Conservation (phyloP, 37 sponge, comb jelly and placozoan species). For the Spongilla lacustris region DNA sequence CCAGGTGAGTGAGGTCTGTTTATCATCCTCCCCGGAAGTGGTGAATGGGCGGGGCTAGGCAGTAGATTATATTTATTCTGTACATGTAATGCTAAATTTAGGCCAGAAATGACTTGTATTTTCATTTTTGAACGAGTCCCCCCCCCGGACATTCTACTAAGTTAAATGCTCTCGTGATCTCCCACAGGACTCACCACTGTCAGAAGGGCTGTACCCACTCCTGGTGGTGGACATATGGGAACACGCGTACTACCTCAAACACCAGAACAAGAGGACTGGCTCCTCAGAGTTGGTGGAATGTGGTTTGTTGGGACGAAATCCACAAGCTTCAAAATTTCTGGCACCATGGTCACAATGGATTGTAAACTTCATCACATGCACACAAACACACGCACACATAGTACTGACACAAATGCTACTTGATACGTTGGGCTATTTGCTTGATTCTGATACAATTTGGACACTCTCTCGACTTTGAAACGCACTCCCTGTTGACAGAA, state of each 20-base stretch:
- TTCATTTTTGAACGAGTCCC: no score
- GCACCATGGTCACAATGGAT: background rate
- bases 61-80: no score
- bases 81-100: no score
- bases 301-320: conserved; percentile 80
- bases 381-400: background rate
- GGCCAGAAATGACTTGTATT: no score
- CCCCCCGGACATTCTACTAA: no score
- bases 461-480: background rate
- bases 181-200: conserved; percentile 71
- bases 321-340: conserved; percentile 48
- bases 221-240: conserved; percentile 90
- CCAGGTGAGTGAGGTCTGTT: conserved; percentile 49
- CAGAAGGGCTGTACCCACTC: conserved; percentile 62
- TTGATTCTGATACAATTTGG: background rate
- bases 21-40: no score
- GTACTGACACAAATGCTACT: background rate
- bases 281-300: conserved; percentile 74
- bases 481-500: background rate
- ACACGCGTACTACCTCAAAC: conserved; percentile 90
- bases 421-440: background rate
- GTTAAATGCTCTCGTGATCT: no score
- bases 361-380: background rate
- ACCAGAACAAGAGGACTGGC: conserved; percentile 68
- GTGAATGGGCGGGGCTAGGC: no score